Conservation (phyloP, 2,888 invertebrate genomes). For the Drosophila suboccidentalis region DNA sequence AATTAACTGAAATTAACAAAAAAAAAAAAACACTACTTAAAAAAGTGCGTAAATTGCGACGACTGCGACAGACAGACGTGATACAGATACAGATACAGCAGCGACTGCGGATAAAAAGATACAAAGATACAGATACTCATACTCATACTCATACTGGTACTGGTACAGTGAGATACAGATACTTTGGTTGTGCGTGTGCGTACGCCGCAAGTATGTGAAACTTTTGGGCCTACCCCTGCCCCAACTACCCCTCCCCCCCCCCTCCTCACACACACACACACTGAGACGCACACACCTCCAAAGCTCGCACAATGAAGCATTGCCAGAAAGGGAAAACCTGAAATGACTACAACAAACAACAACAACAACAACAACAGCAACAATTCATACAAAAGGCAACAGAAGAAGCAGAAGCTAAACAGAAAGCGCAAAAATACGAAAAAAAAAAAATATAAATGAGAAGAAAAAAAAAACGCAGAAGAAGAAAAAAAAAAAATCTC, state of each 20-base stretch:
- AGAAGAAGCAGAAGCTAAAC: slow-evolving; percentile 62
- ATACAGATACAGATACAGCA: slow-evolving; percentile 50
- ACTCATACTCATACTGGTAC: background rate
- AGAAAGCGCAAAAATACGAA: slow-evolving; percentile 58
- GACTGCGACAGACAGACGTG: slow-evolving; percentile 40
- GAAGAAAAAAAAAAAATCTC: slow-evolving; percentile 69
- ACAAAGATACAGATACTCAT: slow-evolving; percentile 10
- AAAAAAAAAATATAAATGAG: slow-evolving; percentile 35
- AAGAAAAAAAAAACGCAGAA: slow-evolving; percentile 27
- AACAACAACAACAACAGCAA: slow-evolving; percentile 20
- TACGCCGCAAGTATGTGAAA: slow-evolving; percentile 51
- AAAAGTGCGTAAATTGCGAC: slow-evolving; percentile 61
- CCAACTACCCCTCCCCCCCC: background rate
- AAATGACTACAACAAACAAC: slow-evolving; percentile 61
- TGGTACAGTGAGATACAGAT: slow-evolving; percentile 34
- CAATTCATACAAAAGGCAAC: slow-evolving; percentile 51
- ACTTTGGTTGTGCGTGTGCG: slow-evolving; percentile 31
- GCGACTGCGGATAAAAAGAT: slow-evolving; percentile 8
- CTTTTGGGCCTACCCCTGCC: slow-evolving; percentile 28
- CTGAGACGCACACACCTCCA: slow-evolving; percentile 37
- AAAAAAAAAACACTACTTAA: slow-evolving; percentile 33
- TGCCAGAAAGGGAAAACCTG: slow-evolving; percentile 81
- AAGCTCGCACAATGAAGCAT: slow-evolving; percentile 52
- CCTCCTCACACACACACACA: slow-evolving; percentile 17
- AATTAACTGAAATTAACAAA: slow-evolving; percentile 9